A percentile compares a stretch with the other conserved stretches of the same genome.
Conservation (phyloP, 2,797 vertebrate species). For the Pelochelys cantorii region DNA sequence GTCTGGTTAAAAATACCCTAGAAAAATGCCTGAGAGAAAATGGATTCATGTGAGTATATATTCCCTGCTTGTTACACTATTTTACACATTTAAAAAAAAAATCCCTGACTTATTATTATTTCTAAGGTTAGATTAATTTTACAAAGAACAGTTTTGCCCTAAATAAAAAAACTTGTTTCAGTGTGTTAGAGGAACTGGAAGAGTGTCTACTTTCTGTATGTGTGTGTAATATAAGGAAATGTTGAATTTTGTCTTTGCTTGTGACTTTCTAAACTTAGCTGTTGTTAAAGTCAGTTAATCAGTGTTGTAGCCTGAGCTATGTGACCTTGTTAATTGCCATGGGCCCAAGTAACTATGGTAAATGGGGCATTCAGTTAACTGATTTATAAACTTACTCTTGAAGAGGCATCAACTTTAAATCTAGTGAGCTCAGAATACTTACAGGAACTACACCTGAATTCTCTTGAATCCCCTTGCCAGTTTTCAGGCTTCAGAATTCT, state of each 20-base stretch:
- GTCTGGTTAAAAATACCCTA: slow-evolving; percentile 91
- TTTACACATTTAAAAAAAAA: neutral
- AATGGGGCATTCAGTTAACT: neutral
- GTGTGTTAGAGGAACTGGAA: neutral
- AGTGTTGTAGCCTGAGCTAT: neutral
- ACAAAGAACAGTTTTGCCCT: neutral
- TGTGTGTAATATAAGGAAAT: neutral
- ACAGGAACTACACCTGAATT: neutral
- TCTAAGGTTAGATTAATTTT: neutral
- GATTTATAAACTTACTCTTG: neutral
- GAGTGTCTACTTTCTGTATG: neutral
- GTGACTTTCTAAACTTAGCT: neutral
- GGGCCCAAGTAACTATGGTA: neutral
- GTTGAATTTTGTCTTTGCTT: neutral
- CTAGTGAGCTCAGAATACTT: neutral
- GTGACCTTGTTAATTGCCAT: neutral
- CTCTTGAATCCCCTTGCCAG: neutral
- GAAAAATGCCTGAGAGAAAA: slow-evolving; percentile 98
- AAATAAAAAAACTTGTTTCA: neutral
- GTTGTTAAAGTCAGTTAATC: neutral
- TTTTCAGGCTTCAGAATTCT: neutral
- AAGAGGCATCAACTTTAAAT: neutral
- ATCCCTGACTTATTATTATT: slow-evolving; percentile 12
- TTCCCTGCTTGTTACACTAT: neutral
- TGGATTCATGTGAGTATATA: slow-evolving; percentile 94